Base-by-base conservation (phyloP, 2,113 vertebrate species). In the Octodon degus region DNA sequence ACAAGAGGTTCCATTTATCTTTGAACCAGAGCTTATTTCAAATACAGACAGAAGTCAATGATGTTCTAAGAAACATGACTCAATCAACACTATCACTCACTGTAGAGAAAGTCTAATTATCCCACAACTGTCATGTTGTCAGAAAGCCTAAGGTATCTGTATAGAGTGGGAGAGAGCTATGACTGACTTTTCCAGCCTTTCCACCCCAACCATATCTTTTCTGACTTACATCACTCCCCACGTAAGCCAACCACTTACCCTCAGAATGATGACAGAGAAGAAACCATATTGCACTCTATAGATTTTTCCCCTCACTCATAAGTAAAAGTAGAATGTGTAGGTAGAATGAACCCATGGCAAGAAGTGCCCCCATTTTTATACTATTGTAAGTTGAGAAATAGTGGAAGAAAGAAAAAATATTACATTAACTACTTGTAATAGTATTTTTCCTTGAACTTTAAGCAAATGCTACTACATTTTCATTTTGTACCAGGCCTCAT, bases 11-110 rank as follows among this genome's bases (percentile, higher is more conserved):
- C 90, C 19, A 30, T 93, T 90, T 90, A 16, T 68, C 11, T 88
- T 81, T 86, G 86, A 96, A 87, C 55, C 6, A 50, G 83, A 95
- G 80, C 9, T 24, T 80, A 22, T 68, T 93, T 96, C 80, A 94
- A 87, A 60, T 27, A 11, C 30, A 81, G 20, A 82, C 65, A 90
- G 55, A 93, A 83, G 62, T n/a, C 58, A 50, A 60, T 34, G 4
- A 13, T n/a, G 10, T 93, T 89, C 53, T 80, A 67, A 85, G 58
- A 86, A 94, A 70, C 62, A 67, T 22, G 2, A 82, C 55, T 34
- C 53, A 22, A 89, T 37, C n/a, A 80, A 81, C 19, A 50, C 62
- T 50, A 81, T 16, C n/a, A 72, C 34, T 84, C 27, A 84, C 9
- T 76, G 43, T 5, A 70, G 13, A 87, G 22, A 70, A 70, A 87